Evolutionary conservation across 2,888 invertebrate genomes (phyloP).

Genomic region (Tipula unca): DNA sequence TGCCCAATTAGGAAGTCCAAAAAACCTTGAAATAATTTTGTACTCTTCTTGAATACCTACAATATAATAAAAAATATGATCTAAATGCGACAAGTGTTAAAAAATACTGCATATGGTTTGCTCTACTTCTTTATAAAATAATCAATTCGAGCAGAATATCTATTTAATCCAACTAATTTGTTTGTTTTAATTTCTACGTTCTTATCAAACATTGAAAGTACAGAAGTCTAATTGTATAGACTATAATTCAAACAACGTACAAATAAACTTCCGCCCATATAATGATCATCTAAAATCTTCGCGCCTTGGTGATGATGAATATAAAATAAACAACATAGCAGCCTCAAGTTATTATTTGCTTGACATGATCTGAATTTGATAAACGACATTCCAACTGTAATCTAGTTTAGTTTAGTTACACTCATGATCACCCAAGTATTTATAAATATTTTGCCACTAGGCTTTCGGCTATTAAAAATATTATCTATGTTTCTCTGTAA

Average conservation of each 20-base stretch:
- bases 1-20: neutral
- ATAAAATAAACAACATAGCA: neutral
- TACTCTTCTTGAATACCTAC: neutral
- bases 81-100: neutral
- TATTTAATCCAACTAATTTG: neutral
- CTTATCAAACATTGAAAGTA: neutral
- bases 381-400: neutral
- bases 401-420: neutral
- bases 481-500: neutral
- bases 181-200: neutral
- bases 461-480: neutral
- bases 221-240: neutral
- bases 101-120: neutral
- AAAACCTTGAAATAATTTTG: neutral
- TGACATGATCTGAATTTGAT: neutral
- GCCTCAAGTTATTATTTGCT: neutral
- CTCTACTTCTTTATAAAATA: neutral
- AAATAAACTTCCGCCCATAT: neutral
- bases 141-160: neutral
- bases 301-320: neutral
- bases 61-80: too few species aligned
- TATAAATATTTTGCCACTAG: neutral
- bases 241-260: too few species aligned
- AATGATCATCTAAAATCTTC: neutral
- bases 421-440: neutral